These are phyloP conservation scores for Clarias macrocephalus DNA, from an alignment of 2,113 vertebrate species.

Conservation along the genomic window DNA sequence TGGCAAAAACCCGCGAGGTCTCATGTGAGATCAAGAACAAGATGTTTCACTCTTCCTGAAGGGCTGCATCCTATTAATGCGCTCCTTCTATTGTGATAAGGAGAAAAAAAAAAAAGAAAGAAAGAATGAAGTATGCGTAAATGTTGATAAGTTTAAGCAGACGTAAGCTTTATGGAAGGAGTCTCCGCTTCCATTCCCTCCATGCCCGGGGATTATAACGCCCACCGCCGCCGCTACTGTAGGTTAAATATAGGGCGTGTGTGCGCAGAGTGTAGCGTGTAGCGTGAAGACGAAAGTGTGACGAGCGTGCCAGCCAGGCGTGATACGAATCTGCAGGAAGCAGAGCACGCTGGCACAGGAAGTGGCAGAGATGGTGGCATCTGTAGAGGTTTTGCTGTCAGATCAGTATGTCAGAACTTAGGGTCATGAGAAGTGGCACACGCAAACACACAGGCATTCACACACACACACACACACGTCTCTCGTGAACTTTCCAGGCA, in stretches of 20 bases:
- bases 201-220: no score
- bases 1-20: background rate
- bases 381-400: conserved; percentile 42
- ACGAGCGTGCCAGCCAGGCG: conserved; percentile 8
- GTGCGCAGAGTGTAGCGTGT: background rate
- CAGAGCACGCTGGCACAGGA: conserved; percentile 51
- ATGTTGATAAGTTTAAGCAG: no score
- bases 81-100: background rate
- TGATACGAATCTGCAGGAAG: conserved; percentile 48
- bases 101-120: no score
- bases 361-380: conserved; percentile 45
- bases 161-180: background rate
- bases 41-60: background rate
- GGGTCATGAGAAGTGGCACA: conserved; percentile 49
- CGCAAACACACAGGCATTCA: background rate
- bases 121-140: no score
- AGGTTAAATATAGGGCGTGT: background rate
- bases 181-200: background rate
- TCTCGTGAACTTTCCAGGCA: conserved; percentile 13
- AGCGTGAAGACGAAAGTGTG: background rate
- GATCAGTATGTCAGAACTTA: conserved; percentile 40
- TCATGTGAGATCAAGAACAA: background rate
- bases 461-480: background rate
- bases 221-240: no score
- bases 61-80: background rate